Evolutionary conservation across 2,888 invertebrate species (phyloP), one percentile per base, ranked within the genome.

Genomic region (Drosophila monieri): DNA sequence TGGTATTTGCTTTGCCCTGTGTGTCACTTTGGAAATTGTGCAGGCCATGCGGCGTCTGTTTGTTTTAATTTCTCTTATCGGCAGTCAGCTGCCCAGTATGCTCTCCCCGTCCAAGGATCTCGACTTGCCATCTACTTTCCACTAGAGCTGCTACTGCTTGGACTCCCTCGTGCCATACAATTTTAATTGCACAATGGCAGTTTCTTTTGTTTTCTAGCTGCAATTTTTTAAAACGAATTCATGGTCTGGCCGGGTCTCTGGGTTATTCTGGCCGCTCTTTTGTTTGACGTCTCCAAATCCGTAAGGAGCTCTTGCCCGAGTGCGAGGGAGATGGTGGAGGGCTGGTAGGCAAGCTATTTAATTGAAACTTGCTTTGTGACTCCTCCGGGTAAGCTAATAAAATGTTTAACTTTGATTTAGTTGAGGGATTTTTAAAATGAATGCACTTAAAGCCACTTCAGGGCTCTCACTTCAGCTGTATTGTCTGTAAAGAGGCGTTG

Each of bases 351-450:
- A 71, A 71, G 88, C 76, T 84, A 88, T 84, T 84, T 88, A 84
- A 84, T 84, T 84, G 88, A 84, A 84, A 88, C 73, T 84, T 84
- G 88, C 88, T 83, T 80, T 85, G 80, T 80, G 84, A 83, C 84
- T 84, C 85, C 85, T 47, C 18, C 70, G 80, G 80, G 62, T 47
- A 23, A 66, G 81, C 87, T 77, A 88, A 84, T 88, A 84, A 84
- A 84, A 84, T 88, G 84, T 88, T 84, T 88, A 85, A 86, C 85
- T 84, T 84, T 88, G 88, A 84, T 88, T 84, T 85, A 86, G 88
- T 83, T 88, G 64, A 77, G 80, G 88, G 85, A 88, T 79, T 88
- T 83, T 66, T 44, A 49, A 62, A 76, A 68, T 57, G 77, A 87
- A 68, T 79, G 77, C 69, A 70, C 62, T 81, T 57, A 81, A 78